These are phyloP conservation scores for Spatulosminthurus flaviceps DNA, from an alignment of 2,888 invertebrate genomes.

Conservation along the genomic window DNA sequence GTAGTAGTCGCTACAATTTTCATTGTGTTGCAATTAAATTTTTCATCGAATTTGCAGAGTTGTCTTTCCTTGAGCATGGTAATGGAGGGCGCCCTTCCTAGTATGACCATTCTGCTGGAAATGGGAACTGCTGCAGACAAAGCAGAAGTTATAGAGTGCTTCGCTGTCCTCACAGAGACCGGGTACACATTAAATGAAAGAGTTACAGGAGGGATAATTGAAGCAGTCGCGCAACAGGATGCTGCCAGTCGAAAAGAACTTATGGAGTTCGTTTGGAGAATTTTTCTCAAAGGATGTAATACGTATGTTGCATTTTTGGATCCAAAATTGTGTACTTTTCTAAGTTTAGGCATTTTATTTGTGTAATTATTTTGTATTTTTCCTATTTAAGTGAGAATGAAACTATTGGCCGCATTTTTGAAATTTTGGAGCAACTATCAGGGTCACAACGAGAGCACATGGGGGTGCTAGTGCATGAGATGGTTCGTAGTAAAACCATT, in stretches of 20 bases:
- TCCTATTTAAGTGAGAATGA: slow-evolving; percentile 10
- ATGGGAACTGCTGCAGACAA: slow-evolving; percentile 57
- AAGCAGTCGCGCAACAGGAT: slow-evolving; percentile 54
- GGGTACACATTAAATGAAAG: slow-evolving; percentile 48
- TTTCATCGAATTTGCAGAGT: slow-evolving; percentile 24
- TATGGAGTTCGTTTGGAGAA: slow-evolving; percentile 48
- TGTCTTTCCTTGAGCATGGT: slow-evolving; percentile 20
- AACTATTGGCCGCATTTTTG: slow-evolving; percentile 35
- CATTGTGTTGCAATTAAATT: background rate
- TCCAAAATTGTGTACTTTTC: background rate
- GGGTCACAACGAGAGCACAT: slow-evolving; percentile 53
- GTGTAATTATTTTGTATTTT: background rate
- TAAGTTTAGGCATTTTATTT: background rate
- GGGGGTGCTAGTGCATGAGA: slow-evolving; percentile 52
- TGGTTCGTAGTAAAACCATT: slow-evolving; percentile 46
- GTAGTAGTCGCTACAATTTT: too few species aligned
- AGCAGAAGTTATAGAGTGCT: slow-evolving; percentile 57
- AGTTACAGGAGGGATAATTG: slow-evolving; percentile 53
- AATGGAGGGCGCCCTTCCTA: slow-evolving; percentile 46
- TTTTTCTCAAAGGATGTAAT: slow-evolving; percentile 50
- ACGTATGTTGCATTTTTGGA: slow-evolving; percentile 34
- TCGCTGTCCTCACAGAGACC: slow-evolving; percentile 49
- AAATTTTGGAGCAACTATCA: slow-evolving; percentile 47
- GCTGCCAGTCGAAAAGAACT: slow-evolving; percentile 48
- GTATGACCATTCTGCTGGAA: slow-evolving; percentile 55